Conservation (phyloP, 2,797 vertebrate species). For the Lagocephalus sceleratus region DNA sequence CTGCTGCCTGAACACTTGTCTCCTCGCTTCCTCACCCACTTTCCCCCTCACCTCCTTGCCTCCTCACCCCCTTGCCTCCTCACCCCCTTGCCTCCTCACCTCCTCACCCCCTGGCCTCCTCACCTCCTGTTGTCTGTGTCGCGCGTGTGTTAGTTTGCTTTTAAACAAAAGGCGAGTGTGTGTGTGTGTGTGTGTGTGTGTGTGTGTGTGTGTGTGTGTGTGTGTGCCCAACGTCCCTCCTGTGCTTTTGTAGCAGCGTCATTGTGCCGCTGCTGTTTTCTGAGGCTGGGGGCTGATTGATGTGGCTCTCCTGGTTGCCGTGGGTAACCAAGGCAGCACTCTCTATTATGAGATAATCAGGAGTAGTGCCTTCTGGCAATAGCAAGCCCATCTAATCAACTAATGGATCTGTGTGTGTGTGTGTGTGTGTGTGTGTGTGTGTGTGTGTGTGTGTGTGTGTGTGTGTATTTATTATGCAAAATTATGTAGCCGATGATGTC, state of each 20-base stretch:
- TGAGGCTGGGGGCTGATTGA: conserved; percentile 35
- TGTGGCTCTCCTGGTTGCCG: conserved; percentile 51
- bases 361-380: conserved; percentile 70
- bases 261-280: neutral
- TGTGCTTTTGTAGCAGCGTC: neutral
- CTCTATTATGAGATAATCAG: conserved; percentile 72
- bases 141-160: too few species aligned
- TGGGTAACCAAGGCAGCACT: conserved; percentile 49
- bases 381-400: conserved; percentile 64
- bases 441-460: conserved; percentile 12
- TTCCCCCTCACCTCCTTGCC: too few species aligned
- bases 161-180: too few species aligned
- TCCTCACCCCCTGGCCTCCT: too few species aligned
- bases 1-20: too few species aligned
- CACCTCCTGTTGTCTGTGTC: too few species aligned
- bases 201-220: too few species aligned
- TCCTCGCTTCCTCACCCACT: too few species aligned
- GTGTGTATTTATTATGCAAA: conserved; percentile 10
- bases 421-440: conserved; percentile 2
- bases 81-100: too few species aligned
- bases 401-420: conserved; percentile 61
- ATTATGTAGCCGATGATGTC: neutral
- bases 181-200: too few species aligned
- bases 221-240: neutral
- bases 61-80: too few species aligned